Percentiles rank a stretch among this genome's conserved stretches.
These are phyloP conservation scores for Danio tinwini DNA, from an alignment of 2,797 vertebrate species.

Conservation along the genomic window DNA sequence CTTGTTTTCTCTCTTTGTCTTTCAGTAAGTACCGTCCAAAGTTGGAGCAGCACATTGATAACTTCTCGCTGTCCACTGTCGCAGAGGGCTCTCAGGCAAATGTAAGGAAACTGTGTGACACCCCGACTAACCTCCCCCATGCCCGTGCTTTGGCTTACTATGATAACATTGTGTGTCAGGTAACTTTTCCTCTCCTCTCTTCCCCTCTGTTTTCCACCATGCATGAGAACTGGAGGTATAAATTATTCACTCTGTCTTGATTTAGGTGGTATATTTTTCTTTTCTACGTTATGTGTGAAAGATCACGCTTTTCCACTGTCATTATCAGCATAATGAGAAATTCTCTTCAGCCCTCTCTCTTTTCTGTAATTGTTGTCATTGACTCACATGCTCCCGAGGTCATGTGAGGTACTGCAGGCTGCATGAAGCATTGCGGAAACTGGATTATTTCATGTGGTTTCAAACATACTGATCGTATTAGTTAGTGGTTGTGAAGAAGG, in stretches of 20 bases:
- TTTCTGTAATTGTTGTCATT: not conserved
- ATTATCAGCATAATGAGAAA: not conserved
- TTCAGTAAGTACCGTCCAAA: constrained; percentile 89
- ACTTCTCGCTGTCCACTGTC: constrained; percentile 96
- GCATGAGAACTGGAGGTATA: constrained; percentile 7
- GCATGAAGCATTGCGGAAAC: not conserved
- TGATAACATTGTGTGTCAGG: constrained; percentile 92
- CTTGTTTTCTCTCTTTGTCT: constrained; percentile 32
- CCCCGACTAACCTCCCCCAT: constrained; percentile 80
- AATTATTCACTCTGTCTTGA: not conserved
- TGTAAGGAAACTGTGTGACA: constrained; percentile 88
- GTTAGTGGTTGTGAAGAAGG: not conserved
- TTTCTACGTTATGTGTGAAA: not conserved
- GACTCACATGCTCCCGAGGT: not conserved
- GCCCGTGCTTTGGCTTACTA: constrained; percentile 86
- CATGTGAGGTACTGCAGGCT: constrained; percentile 4
- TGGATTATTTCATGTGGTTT: not conserved
- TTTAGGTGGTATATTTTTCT: not conserved
- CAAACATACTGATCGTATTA: not conserved
- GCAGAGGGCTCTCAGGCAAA: constrained; percentile 97
- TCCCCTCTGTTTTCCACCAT: constrained; percentile 13
- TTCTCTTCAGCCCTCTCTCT: constrained; percentile 24
- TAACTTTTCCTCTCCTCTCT: constrained; percentile 73
- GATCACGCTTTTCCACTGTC: constrained; percentile 20
- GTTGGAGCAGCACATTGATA: constrained; percentile 93